These are phyloP conservation scores for Catocala fraxini DNA, from an alignment of 2,888 invertebrate genomes.

Conservation along the genomic window DNA sequence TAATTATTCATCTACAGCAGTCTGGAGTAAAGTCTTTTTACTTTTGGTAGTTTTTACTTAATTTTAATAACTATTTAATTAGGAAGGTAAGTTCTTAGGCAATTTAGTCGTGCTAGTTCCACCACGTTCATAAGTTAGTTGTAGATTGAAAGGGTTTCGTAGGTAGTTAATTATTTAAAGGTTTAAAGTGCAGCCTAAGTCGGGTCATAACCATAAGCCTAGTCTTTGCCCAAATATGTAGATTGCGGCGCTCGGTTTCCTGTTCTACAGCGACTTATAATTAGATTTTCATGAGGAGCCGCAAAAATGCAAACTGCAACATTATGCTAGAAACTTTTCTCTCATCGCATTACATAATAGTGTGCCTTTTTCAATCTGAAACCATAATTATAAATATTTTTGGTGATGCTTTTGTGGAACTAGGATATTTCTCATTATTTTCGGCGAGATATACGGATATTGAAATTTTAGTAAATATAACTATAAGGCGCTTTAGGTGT, in stretches of 20 bases:
- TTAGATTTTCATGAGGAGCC: constrained; percentile 11
- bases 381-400: no score
- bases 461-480: no score
- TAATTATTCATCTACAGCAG: no score
- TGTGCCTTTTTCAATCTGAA: neutral
- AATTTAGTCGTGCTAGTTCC: neutral
- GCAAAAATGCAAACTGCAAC: neutral
- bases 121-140: neutral
- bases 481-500: no score
- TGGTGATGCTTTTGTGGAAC: no score
- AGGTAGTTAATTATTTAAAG: constrained; percentile 22
- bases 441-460: no score
- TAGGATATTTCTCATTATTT: no score
- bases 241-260: constrained; percentile 7
- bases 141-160: constrained; percentile 13
- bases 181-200: constrained; percentile 15
- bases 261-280: constrained; percentile 3
- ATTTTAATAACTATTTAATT: no score
- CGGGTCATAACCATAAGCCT: constrained; percentile 13
- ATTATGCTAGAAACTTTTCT: neutral
- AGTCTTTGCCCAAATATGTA: neutral
- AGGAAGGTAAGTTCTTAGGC: neutral
- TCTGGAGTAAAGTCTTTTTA: no score
- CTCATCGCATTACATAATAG: neutral
- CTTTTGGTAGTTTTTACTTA: no score